phyloP scores from a whole-genome alignment of 2,797 vertebrate genomes.

The Nothura maculosa region DNA sequence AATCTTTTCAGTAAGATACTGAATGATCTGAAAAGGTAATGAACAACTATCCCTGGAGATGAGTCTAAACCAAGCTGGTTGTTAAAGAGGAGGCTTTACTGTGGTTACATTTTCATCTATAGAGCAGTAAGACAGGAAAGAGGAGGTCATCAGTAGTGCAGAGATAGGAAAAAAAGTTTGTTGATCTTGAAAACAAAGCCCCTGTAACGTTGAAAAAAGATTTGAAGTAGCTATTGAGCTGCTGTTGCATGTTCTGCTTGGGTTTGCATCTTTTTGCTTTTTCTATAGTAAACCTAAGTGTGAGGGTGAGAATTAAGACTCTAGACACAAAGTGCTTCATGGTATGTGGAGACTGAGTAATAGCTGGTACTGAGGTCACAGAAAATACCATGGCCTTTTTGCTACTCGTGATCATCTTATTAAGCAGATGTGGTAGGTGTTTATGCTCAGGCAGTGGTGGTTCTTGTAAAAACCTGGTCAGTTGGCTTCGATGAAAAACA shows the following conservation, averaged over 20 bases:
- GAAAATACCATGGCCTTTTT: accelerated
- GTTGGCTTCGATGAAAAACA: neutral
- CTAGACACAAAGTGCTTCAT: neutral
- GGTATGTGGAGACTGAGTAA: neutral
- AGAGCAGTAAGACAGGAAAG: no score
- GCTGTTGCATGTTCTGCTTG: accelerated
- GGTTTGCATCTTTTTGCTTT: neutral
- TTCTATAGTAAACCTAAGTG: neutral
- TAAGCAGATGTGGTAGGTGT: neutral
- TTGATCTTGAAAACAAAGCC: neutral
- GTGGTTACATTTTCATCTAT: no score
- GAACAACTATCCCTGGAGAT: neutral
- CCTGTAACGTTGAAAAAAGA: neutral
- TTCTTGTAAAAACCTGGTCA: neutral
- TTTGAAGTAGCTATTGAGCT: neutral
- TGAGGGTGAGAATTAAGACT: neutral
- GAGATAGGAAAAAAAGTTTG: neutral
- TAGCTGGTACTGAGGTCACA: neutral
- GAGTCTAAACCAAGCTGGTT: neutral
- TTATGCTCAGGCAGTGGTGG: neutral
- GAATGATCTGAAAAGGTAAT: neutral
- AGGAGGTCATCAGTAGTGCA: no score
- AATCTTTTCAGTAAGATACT: neutral
- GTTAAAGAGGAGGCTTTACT: neutral
- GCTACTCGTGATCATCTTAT: neutral